Evolutionary conservation across 2,113 vertebrate genomes (phyloP), one percentile per base, ranked within the genome.

Genomic region (Paramisgurnus dabryanus): DNA sequence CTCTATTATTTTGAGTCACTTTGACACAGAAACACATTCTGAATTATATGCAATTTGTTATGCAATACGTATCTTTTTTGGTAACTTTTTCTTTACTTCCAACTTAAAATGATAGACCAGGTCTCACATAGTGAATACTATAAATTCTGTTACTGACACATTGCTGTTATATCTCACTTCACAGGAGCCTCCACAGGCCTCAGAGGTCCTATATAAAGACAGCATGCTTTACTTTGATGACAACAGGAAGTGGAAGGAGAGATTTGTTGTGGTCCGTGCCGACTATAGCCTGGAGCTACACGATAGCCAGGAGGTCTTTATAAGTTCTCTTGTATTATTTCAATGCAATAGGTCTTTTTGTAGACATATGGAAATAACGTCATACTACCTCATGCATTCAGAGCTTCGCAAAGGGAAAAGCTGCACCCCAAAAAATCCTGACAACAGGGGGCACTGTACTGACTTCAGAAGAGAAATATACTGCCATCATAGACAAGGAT

Each of bases 191-290:
- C 45, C 43, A 67, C 85, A 89, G 68, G 74, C 86, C 3, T 91
- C 88, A 11, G 91, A 87, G 0, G 85, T 95, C 61, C 58, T 98
- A 22, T 95, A 94, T 0, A 93, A 97, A 84, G 92, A 90, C 69
- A 93, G 89, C 22, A 72, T 95, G 6, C 85, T 89, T 57, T 76
- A 89, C 76, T 96, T 87, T 0, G 96, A 97, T 71, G 95, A 96
- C 65, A 83, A 94, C 67, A 95, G 90, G 89, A 98, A 96, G 81
- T 94, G 94, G 94, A 97, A 88, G 87, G 96, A 96, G 79, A 92
- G 93, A 92, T 95, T 94, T 0, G 15, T 91, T 0, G 90, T 96
- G 43, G 79, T 97, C 78, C 94, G 89, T 77, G 92, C 91, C 2
- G 90, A 95, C 87, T 94, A 95, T 87, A 90, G 87, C 13, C 88